Evolutionary conservation across 2,113 vertebrate species (phyloP), one percentile per base, ranked within the genome.

Genomic region (Platichthys flesus): DNA sequence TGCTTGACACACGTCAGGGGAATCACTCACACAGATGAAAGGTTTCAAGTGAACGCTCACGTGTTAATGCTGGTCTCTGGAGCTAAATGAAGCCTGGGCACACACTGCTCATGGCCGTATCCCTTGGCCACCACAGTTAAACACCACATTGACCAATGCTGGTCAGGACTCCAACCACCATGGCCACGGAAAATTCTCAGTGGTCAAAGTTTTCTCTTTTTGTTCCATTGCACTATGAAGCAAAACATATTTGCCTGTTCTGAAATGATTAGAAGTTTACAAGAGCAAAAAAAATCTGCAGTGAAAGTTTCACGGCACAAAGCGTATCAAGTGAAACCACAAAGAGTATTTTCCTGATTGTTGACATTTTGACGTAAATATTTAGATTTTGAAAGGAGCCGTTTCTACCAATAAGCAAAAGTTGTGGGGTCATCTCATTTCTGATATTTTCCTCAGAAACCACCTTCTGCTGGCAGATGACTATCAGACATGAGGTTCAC

Each of bases 141-240:
- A 88, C 77, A 82, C 87, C 86, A 86, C 83, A 70, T 6, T 88
- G 83, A 90, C 91, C 90, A 67, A 67, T 9, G 51, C 70, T 84
- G 89, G 89, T 88, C 84, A 83, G 71, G 77, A 67, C 80, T 62
- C 74, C 64, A 45, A 89, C 86, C 91, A 76, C 78, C 71, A 63
- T 56, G 76, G 81, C 71, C 86, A 81, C 54, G 74, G 81, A 86
- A 83, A 78, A 88, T 71, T 91, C 81, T 82, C 52, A 69, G 76
- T 49, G 86, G 80, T 88, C 78, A 85, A 16, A 54, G 40, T 68
- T 68, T 57, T 21, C 24, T 67, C 54, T 67, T 59, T 69, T 84
- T 78, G 70, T 79, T 62, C 84, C 78, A 83, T 77, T 76, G 65
- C 24, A 26, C 66, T 80, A 37, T 64, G 71, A 73, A 84, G 69